Evolutionary conservation across 2,113 vertebrate genomes (phyloP).

Genomic region (Anseranas semipalmata): DNA sequence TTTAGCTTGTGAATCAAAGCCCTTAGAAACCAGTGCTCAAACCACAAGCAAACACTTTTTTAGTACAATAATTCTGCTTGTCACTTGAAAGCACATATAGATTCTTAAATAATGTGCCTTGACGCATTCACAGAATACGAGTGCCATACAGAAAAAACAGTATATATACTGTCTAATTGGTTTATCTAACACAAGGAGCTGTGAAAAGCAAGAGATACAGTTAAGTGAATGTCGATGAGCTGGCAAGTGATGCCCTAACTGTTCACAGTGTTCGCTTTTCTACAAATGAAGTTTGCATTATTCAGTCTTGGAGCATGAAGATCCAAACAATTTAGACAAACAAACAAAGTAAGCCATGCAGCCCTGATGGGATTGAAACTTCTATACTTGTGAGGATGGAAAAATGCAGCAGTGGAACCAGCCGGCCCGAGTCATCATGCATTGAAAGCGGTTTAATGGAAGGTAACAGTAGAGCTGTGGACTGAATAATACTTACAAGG

Average conservation of each 20-base stretch:
- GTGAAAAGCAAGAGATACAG: slow-evolving; percentile 45
- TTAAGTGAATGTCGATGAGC: slow-evolving; percentile 53
- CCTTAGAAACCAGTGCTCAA: not conserved
- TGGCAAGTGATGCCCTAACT: slow-evolving; percentile 38
- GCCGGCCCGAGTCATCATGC: slow-evolving; percentile 72
- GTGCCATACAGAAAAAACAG: not conserved
- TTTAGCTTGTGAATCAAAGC: slow-evolving; percentile 18
- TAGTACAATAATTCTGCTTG: not conserved
- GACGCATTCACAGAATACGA: not conserved
- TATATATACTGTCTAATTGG: not conserved
- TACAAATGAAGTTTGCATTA: slow-evolving; percentile 39
- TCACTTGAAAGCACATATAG: not conserved
- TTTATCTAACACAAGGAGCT: slow-evolving; percentile 36
- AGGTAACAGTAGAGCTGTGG: slow-evolving; percentile 47
- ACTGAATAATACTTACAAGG: slow-evolving; percentile 80
- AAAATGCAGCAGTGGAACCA: slow-evolving; percentile 50
- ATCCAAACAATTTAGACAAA: slow-evolving; percentile 54
- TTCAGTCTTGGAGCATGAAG: slow-evolving; percentile 52
- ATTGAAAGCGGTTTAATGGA: slow-evolving; percentile 69
- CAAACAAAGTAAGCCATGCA: slow-evolving; percentile 74
- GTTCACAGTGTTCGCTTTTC: slow-evolving; percentile 15
- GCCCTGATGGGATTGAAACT: slow-evolving; percentile 38
- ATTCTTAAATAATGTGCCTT: not conserved
- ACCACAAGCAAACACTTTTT: not conserved
- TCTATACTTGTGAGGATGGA: slow-evolving; percentile 46